phyloP scores from a whole-genome alignment of 2,113 vertebrate genomes.

The Phylloscopus trochilus region DNA sequence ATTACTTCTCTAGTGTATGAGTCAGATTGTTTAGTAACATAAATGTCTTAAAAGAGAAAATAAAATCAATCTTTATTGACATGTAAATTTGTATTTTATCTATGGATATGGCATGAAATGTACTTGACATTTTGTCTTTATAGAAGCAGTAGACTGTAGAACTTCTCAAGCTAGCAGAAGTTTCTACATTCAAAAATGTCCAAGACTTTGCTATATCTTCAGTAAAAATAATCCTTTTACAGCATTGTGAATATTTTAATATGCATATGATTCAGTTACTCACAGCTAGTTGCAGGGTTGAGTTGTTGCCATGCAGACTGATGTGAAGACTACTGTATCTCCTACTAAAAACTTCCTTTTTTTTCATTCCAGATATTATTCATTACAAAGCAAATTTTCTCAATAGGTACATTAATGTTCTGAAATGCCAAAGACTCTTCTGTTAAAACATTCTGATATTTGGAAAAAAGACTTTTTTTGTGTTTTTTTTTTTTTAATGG shows the following conservation, averaged over 20 bases:
- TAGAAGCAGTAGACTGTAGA: background rate
- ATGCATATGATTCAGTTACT: background rate
- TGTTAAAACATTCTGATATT: background rate
- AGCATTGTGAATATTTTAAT: background rate
- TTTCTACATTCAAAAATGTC: background rate
- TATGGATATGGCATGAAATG: background rate
- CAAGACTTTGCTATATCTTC: background rate
- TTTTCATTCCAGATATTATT: background rate
- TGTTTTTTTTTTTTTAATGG: background rate
- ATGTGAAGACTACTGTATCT: background rate
- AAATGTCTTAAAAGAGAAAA: background rate
- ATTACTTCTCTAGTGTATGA: background rate
- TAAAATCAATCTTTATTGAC: background rate
- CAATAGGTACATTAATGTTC: background rate
- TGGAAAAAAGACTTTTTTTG: background rate
- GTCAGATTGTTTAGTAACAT: background rate
- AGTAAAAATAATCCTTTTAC: constrained; percentile 18
- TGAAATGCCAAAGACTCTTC: background rate
- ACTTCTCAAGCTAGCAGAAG: background rate
- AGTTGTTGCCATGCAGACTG: background rate
- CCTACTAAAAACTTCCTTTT: background rate
- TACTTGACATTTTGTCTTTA: background rate
- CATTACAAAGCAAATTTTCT: background rate
- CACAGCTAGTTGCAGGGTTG: background rate
- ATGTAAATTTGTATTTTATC: constrained; percentile 10